These are phyloP conservation scores for Xylophagus ater DNA, from an alignment of 2,888 invertebrate species.

Conservation along the genomic window DNA sequence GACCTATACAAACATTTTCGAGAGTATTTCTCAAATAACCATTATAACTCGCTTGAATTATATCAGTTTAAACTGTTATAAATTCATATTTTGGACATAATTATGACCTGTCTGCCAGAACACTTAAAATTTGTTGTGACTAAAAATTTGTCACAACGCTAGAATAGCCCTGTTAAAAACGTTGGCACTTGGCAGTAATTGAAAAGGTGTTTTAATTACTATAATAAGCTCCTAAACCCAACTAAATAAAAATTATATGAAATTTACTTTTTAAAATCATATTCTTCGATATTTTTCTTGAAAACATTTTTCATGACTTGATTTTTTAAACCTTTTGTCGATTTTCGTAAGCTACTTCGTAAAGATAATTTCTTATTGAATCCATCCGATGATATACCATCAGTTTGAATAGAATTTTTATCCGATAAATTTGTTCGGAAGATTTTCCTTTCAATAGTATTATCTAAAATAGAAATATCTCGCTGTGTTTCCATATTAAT, in stretches of 20 bases:
- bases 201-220: no score
- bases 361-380: slow-evolving; percentile 30
- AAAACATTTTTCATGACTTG: slow-evolving; percentile 33
- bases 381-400: slow-evolving; percentile 14
- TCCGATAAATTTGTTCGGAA: slow-evolving; percentile 19
- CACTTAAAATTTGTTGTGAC: no score
- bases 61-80: no score
- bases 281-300: slow-evolving; percentile 33
- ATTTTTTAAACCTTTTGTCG: slow-evolving; percentile 33
- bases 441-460: slow-evolving; percentile 25
- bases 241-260: slow-evolving; percentile 6
- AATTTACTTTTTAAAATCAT: slow-evolving; percentile 27
- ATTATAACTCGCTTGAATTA: no score
- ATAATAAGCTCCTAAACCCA: no score
- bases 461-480: slow-evolving; percentile 33
- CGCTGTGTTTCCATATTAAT: slow-evolving; percentile 15
- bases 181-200: no score
- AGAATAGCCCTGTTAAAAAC: no score
- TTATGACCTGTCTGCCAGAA: no score
- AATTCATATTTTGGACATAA: no score
- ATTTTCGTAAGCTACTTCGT: slow-evolving; percentile 30
- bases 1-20: no score
- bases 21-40: no score
- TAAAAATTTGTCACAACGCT: no score
- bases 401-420: slow-evolving; percentile 26